Conservation (phyloP, 2,888 invertebrate species). For the Melieria picta region DNA sequence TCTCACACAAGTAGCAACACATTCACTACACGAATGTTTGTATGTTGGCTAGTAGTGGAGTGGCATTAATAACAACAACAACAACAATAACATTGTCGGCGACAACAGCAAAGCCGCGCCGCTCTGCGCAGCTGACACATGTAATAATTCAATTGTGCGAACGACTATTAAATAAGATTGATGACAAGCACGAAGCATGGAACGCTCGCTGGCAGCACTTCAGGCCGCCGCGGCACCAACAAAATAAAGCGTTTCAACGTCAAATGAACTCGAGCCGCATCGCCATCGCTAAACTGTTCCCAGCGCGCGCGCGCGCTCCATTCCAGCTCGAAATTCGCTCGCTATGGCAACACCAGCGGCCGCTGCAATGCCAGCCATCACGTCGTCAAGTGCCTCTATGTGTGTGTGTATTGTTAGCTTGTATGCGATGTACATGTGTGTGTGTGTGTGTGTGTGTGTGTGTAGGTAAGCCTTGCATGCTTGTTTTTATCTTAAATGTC, state of each 20-base stretch:
- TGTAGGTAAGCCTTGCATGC: constrained; percentile 3
- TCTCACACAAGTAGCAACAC: neutral
- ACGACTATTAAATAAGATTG: constrained; percentile 63
- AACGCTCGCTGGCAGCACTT: constrained; percentile 9
- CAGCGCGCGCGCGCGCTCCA: too few relatives aligned
- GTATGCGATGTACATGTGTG: neutral
- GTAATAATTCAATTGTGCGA: constrained; percentile 62
- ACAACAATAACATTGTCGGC: too few relatives aligned
- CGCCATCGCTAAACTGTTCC: too few relatives aligned
- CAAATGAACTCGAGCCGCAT: too few relatives aligned
- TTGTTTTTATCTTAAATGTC: constrained; percentile 42
- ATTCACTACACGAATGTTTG: neutral
- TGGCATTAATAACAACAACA: too few relatives aligned
- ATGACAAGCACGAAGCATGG: constrained; percentile 50
- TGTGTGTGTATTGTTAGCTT: neutral
- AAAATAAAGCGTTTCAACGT: too few relatives aligned
- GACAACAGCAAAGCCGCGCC: neutral
- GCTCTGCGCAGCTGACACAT: constrained; percentile 56
- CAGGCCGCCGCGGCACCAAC: too few relatives aligned
- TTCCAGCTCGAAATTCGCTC: too few relatives aligned
- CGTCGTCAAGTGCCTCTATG: too few relatives aligned
- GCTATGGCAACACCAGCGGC: too few relatives aligned
- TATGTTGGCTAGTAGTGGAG: neutral
- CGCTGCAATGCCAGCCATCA: too few relatives aligned
- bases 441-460: neutral